Conservation (phyloP, 2,113 vertebrate genomes). For the Sisor rabdophorus region DNA sequence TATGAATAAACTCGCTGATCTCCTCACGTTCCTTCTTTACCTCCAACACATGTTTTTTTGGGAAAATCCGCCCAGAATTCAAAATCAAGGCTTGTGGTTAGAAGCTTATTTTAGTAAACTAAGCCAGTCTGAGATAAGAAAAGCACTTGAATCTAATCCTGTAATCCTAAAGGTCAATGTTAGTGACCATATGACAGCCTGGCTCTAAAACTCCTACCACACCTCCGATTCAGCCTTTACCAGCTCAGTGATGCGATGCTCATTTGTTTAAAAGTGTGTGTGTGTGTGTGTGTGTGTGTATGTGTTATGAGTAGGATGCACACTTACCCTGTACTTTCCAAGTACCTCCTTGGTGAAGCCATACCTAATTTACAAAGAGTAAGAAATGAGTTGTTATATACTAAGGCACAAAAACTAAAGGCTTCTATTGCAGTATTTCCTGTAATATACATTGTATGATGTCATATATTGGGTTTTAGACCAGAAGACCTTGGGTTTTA, state of each 20-base stretch:
- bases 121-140: background rate
- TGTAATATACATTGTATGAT: no score
- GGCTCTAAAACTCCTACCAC: background rate
- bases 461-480: no score
- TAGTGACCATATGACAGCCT: slow-evolving; percentile 43
- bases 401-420: no score
- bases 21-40: no score
- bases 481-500: no score
- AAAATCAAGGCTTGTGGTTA: no score
- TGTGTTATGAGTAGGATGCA: background rate
- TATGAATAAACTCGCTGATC: no score
- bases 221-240: background rate
- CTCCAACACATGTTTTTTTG: background rate
- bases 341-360: slow-evolving; percentile 90
- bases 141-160: slow-evolving; percentile 35
- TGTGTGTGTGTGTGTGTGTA: background rate
- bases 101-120: slow-evolving; percentile 8
- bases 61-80: no score
- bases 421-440: no score
- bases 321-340: slow-evolving; percentile 83
- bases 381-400: no score
- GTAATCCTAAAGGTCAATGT: slow-evolving; percentile 15
- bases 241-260: no score
- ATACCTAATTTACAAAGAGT: slow-evolving; percentile 68
- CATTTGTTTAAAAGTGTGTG: no score